Base-by-base conservation (phyloP, 2,797 vertebrate genomes). In the Cheracebus regulus region DNA sequence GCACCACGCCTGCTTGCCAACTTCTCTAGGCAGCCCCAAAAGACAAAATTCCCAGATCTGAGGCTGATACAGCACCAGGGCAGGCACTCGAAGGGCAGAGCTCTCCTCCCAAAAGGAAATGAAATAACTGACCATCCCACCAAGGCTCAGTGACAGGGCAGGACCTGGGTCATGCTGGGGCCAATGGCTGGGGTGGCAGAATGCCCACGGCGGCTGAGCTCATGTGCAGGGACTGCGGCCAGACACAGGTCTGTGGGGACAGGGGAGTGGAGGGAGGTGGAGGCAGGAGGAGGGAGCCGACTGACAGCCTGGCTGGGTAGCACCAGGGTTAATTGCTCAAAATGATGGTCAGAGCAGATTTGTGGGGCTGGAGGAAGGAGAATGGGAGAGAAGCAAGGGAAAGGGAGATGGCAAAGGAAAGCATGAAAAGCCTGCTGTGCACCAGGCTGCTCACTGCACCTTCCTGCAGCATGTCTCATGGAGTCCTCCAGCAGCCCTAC, bases 211-310 rank as follows among this genome's bases (percentile, higher is more conserved):
- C 64, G 36, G 39, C 50, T 61, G 22, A 7, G 30, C n/a, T 3
- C 41, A 14, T 0, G 1, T 33, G 36, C 9, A 4, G n/a, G 0
- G 14, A 46, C 39, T 92, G 14, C 1, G 0, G 4, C 46, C 73
- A 30, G 46, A 14, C 2, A 6, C 36, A 4, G 52, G 41, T 30
- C 41, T 46, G 26, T 17, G 8, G 44, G 39, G 10, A 28, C 14
- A 61, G 80, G n/a, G 7, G 20, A 39, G 7, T 1, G 11, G 39
- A 14, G 79, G 30, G 19, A 24, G 4, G 13, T 67, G 0, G 13
- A 14, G 44, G 6, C 30, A 7, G 20, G 26, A 70, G 81, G 19
- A 41, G 36, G 52, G 33, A 44, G 39, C n/a, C 0, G 19, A 19
- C 44, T 17, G 64, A 33, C 22, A 14, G 44, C 70, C 41, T 26